These are phyloP conservation scores for Lepidothrix coronata DNA, from an alignment of 2,113 vertebrate genomes.

Conservation along the genomic window DNA sequence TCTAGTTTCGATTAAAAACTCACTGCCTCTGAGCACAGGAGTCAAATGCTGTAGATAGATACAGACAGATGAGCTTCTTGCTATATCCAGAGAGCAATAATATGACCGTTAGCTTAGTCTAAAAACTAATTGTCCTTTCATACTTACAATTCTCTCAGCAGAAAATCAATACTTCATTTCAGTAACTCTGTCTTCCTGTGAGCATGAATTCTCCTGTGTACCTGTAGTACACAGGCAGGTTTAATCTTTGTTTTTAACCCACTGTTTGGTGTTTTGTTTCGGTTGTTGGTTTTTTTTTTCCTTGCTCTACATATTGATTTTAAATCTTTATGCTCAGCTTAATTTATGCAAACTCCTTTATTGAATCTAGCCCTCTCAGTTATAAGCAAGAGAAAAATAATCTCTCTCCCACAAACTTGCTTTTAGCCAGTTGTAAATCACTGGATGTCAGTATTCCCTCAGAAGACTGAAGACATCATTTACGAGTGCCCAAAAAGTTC, in stretches of 20 bases:
- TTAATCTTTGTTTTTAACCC: neutral
- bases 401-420: neutral
- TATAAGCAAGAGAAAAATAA: neutral
- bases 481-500: neutral
- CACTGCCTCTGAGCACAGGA: neutral
- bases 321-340: neutral
- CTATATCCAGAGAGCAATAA: conserved; percentile 8
- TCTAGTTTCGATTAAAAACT: neutral
- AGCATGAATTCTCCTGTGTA: neutral
- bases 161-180: conserved; percentile 45
- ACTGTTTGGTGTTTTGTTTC: neutral
- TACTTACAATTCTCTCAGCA: conserved; percentile 4
- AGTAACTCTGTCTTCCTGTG: neutral
- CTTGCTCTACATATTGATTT: neutral
- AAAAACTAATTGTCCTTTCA: conserved; percentile 50
- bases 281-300: neutral
- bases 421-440: conserved; percentile 22
- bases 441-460: neutral
- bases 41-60: neutral
- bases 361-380: neutral
- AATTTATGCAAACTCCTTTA: neutral
- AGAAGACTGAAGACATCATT: conserved; percentile 14
- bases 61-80: neutral
- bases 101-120: neutral
- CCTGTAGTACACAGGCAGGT: neutral